A percentile compares a stretch with the other conserved stretches of the same genome.
These are phyloP conservation scores for Ictalurus punctatus DNA, from an alignment of 2,113 vertebrate species.

Conservation along the genomic window DNA sequence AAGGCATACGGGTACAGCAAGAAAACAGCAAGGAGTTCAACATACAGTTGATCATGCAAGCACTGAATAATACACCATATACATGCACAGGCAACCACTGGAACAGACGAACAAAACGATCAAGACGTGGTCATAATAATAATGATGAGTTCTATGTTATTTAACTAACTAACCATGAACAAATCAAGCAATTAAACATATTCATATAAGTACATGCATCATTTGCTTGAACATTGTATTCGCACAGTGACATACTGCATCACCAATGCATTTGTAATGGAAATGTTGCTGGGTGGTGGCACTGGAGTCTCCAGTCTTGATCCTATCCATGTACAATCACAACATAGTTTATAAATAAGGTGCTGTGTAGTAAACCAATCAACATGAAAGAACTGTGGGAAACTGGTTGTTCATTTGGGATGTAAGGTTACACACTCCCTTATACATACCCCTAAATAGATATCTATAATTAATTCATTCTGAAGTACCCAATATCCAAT, in stretches of 20 bases:
- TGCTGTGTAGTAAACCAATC: background rate
- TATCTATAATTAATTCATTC: background rate
- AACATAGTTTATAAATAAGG: background rate
- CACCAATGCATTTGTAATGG: background rate
- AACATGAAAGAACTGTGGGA: background rate
- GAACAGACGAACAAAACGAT: background rate
- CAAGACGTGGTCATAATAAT: background rate
- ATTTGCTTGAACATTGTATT: background rate
- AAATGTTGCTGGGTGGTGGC: background rate
- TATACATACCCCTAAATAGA: background rate
- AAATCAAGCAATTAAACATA: background rate
- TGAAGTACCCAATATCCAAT: background rate
- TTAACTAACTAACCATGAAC: background rate
- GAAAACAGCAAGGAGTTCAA: background rate
- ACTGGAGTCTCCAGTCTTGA: background rate
- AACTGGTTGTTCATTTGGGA: background rate
- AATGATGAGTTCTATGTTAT: background rate
- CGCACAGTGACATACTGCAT: background rate
- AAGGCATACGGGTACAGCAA: constrained; percentile 16
- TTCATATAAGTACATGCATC: background rate
- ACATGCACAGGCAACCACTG: background rate
- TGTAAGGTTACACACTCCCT: background rate
- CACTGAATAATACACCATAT: background rate
- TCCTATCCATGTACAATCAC: background rate
- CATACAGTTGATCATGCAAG: background rate